These are phyloP conservation scores for Cistogaster globosa DNA, from an alignment of 2,888 invertebrate genomes.

Conservation along the genomic window DNA sequence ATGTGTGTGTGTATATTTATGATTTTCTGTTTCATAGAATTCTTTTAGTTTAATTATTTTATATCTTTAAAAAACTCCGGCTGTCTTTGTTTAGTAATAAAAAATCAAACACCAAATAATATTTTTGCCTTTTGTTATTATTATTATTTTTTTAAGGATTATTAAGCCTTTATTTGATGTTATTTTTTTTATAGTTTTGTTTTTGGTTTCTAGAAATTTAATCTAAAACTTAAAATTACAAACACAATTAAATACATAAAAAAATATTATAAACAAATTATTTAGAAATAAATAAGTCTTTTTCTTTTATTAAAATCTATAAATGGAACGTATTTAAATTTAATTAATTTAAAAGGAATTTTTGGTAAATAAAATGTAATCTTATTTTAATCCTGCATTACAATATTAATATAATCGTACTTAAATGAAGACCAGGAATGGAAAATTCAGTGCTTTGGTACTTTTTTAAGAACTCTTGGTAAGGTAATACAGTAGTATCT, in stretches of 20 bases:
- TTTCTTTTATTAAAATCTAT: conserved; percentile 26
- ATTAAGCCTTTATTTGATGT: conserved; percentile 65
- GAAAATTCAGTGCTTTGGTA: no score
- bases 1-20: no score
- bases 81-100: neutral
- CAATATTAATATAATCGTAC: no score
- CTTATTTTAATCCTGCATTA: neutral
- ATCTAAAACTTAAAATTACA: conserved; percentile 46
- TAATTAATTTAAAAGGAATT: conserved; percentile 25
- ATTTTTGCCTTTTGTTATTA: conserved; percentile 42
- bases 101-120: conserved; percentile 26
- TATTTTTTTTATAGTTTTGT: conserved; percentile 49
- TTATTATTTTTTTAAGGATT: conserved; percentile 66
- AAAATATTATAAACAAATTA: conserved; percentile 23
- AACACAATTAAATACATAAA: conserved; percentile 18
- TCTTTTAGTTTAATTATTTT: neutral
- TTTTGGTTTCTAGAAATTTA: conserved; percentile 66
- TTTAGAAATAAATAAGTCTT: conserved; percentile 50
- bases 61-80: neutral
- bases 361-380: neutral
- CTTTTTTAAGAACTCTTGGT: no score
- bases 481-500: no score
- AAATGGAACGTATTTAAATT: conserved; percentile 11
- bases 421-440: no score
- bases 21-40: no score